Evolutionary conservation across 2,797 vertebrate species (phyloP).

Genomic region (Chrosomus eos): DNA sequence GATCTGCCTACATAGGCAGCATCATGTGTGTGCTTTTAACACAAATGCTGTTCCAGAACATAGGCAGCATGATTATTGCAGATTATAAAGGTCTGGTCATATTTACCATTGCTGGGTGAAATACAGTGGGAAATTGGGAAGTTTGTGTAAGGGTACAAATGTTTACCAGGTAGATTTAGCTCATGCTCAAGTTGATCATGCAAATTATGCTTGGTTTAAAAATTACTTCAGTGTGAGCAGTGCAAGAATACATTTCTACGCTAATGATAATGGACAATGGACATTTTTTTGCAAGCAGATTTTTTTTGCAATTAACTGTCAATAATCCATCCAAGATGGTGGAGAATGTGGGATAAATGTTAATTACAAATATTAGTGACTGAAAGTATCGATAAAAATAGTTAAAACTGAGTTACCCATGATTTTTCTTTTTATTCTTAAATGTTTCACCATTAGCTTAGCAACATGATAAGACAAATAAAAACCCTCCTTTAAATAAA

Average conservation of each 20-base stretch:
- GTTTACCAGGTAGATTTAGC: neutral
- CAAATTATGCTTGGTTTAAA: neutral
- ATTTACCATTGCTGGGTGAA: neutral
- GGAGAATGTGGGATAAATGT: neutral
- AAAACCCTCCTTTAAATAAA: neutral
- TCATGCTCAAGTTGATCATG: neutral
- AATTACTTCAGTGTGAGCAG: neutral
- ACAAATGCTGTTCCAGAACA: neutral
- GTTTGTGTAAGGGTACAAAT: neutral
- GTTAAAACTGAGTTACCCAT: neutral
- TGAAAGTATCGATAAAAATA: neutral
- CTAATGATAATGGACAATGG: neutral
- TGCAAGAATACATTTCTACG: neutral
- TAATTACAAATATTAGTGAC: neutral
- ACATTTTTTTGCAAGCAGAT: neutral
- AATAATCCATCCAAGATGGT: neutral
- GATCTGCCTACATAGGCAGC: conserved; percentile 3
- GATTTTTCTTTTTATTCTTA: neutral
- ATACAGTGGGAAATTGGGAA: neutral
- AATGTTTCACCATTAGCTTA: neutral
- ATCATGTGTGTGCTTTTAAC: neutral
- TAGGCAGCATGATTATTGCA: neutral
- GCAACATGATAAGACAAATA: neutral
- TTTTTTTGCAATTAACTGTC: neutral
- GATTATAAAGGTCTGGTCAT: neutral